phyloP scores from a whole-genome alignment of 2,113 vertebrate genomes.

The Myiozetetes cayanensis region DNA sequence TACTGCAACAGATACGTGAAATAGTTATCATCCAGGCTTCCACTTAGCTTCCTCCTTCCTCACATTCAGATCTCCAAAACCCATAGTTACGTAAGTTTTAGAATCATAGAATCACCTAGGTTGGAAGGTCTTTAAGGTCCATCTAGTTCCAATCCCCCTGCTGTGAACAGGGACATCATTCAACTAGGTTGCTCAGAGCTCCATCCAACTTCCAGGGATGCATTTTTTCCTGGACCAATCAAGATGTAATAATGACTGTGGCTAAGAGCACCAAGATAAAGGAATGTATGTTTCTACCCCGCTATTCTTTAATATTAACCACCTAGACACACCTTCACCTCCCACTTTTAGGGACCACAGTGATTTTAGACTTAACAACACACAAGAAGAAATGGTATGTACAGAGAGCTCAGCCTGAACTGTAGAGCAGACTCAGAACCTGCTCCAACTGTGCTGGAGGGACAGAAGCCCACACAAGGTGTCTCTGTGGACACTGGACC shows the following conservation, averaged over 20 bases:
- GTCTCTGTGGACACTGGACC: neutral
- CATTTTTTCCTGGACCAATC: neutral
- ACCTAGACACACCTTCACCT: neutral
- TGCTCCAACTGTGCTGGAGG: neutral
- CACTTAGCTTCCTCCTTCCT: neutral
- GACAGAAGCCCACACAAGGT: neutral
- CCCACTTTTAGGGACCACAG: neutral
- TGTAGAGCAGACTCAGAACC: neutral
- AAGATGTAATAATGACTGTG: neutral
- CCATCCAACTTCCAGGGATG: neutral
- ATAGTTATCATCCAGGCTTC: neutral
- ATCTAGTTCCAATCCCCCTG: neutral
- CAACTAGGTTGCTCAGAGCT: neutral
- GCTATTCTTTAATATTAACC: neutral
- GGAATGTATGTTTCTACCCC: neutral
- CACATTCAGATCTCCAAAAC: neutral
- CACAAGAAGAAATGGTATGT: fast-evolving
- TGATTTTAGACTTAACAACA: neutral
- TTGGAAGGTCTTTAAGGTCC: neutral
- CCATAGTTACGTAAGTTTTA: neutral
- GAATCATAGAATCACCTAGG: neutral
- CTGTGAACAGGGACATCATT: neutral
- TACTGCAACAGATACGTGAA: neutral
- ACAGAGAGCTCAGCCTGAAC: neutral
- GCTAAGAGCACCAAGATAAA: neutral